A percentile compares a stretch with the other conserved stretches of the same genome.
phyloP scores from a whole-genome alignment of 2,888 invertebrate species.

The Blastobasis adustella region DNA sequence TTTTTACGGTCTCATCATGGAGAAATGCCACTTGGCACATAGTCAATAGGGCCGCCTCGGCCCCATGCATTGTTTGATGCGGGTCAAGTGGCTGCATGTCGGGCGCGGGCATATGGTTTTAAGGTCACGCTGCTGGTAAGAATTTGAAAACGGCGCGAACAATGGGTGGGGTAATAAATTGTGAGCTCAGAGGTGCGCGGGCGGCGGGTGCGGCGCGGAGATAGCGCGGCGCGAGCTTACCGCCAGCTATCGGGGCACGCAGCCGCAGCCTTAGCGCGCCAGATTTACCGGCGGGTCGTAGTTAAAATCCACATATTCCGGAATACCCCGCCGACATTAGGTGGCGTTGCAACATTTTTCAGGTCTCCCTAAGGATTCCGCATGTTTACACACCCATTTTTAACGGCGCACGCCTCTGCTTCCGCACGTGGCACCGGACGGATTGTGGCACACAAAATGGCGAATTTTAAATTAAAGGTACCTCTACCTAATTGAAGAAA shows the following conservation, averaged over 20 bases:
- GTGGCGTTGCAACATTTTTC: not conserved
- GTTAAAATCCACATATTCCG: not conserved
- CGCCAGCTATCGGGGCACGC: not conserved
- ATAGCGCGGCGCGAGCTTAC: not conserved
- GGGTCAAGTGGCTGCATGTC: not conserved
- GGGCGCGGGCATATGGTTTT: not conserved
- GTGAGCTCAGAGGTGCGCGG: not conserved
- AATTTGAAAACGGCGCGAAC: not conserved
- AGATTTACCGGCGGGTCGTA: conserved; percentile 1
- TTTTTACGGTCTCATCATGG: not conserved
- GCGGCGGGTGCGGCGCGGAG: not conserved
- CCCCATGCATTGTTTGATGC: not conserved
- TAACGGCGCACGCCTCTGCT: too few relatives aligned
- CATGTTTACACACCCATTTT: too few relatives aligned
- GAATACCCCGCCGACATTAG: conserved; percentile 5
- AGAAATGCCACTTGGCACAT: not conserved
- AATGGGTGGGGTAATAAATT: not conserved
- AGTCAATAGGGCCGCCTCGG: not conserved
- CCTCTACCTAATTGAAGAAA: too few relatives aligned
- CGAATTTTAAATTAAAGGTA: too few relatives aligned
- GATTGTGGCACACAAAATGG: too few relatives aligned
- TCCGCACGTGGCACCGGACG: too few relatives aligned
- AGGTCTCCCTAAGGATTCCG: not conserved
- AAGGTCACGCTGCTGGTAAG: too few relatives aligned
- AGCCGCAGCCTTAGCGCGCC: conserved; percentile 6